A percentile compares a stretch with the other conserved stretches of the same genome.
Conservation (phyloP, 2,888 invertebrate species). For the Cremastobaeus sp. region DNA sequence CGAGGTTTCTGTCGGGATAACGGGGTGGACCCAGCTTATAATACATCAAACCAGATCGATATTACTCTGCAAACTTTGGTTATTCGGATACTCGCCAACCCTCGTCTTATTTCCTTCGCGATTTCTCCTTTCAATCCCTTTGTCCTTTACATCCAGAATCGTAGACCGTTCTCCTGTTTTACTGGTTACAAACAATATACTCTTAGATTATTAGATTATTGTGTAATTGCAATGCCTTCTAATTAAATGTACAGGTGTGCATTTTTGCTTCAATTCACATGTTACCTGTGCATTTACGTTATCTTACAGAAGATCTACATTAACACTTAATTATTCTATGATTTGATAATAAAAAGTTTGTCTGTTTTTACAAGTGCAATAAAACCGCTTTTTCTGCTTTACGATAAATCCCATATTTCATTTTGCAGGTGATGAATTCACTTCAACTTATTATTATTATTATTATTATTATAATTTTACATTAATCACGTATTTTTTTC, state of each 20-base stretch:
- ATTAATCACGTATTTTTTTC: too few species aligned
- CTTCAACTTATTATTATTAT: too few species aligned
- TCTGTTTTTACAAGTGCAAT: too few species aligned
- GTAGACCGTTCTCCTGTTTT: conserved; percentile 48
- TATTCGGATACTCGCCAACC: conserved; percentile 71
- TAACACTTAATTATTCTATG: too few species aligned
- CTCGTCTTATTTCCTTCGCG: conserved; percentile 60
- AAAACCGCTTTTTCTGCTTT: too few species aligned
- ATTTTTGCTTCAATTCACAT: too few species aligned
- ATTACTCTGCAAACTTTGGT: conserved; percentile 74
- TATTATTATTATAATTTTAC: too few species aligned
- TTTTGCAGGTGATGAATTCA: too few species aligned
- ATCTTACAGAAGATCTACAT: too few species aligned
- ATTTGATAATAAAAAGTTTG: too few species aligned
- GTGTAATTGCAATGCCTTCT: neutral
- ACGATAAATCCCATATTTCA: too few species aligned
- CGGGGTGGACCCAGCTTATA: conserved; percentile 75
- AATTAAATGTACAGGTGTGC: neutral
- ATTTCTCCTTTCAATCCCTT: conserved; percentile 63
- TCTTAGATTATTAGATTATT: conserved; percentile 45
- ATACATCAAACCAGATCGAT: conserved; percentile 78
- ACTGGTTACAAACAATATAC: conserved; percentile 37
- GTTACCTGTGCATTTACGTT: too few species aligned
- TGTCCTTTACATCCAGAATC: conserved; percentile 61
- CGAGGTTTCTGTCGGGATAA: conserved; percentile 69